Base-by-base conservation (phyloP, 2,888 invertebrate species). In the Criorhina ranunculi region DNA sequence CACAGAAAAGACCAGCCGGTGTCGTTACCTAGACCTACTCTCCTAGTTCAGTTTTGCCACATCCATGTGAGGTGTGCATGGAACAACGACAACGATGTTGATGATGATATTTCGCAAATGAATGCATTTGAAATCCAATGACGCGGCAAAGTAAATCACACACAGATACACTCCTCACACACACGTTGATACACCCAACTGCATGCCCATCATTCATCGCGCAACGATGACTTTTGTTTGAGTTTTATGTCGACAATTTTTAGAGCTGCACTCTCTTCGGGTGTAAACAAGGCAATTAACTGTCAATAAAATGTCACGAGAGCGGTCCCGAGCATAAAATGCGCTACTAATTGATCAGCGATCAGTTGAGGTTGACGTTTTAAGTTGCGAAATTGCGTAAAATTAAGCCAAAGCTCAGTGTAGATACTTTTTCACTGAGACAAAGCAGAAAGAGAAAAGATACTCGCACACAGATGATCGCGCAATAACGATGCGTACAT, bases 21-120 rank as follows among this genome's bases (percentile, higher is more conserved):
- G 73, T 83, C 78, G 79, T 79, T 79, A 83, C 83, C 83, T 83
- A 83, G 83, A 83, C 83, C 83, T 83, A 83, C 83, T 83, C 83
- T 79, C 79, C 83, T 83, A 83, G 69, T 75, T 79, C 78, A 69
- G 31, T 79, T 83, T 83, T 78, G 73, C 42, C 79, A 69, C 78
- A 79, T 53, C 11, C 11, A 62, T 37, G 17, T 72, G 53, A 77
- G 69, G 77, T 77, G 81, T 62, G 80, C 37, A 53, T 12, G n/a
- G 15, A 46, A 44, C 19, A 64, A 37, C 53, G 40, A 51, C 55
- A 31, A 64, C 42, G 46, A 69, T 42, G 24, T n/a, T 12, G 12
- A n/a, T 46, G 17, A 42, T 49, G 40, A 55, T 78, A 72, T 83
- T 83, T 78, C 79, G 83, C 79, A 83, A 83, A 79, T 69, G 62